A percentile compares a stretch with the other conserved stretches of the same genome.
phyloP scores from a whole-genome alignment of 1,140 invertebrate genomes.

The Lasioglossum albipes region DNA sequence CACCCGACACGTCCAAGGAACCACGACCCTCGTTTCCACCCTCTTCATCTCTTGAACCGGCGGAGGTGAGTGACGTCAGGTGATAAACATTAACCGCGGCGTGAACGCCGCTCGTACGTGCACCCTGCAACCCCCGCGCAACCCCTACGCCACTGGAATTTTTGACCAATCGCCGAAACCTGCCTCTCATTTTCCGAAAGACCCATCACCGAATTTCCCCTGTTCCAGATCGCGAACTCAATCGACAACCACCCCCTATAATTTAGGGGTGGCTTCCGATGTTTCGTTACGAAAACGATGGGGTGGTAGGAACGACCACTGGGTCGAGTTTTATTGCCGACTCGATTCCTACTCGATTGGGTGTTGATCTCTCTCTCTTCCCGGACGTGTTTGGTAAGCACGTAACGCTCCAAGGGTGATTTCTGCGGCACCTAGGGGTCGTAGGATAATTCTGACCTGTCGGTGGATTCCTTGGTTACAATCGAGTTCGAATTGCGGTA shows the following conservation, averaged over 20 bases:
- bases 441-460: too few relatives aligned
- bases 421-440: neutral
- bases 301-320: neutral
- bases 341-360: neutral
- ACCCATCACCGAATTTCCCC: neutral
- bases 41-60: neutral
- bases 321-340: neutral
- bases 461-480: neutral
- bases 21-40: constrained; percentile 25
- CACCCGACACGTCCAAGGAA: constrained; percentile 55
- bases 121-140: neutral
- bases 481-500: neutral
- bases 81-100: constrained; percentile 67
- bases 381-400: neutral
- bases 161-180: constrained; percentile 2
- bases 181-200: neutral
- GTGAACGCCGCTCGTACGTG: constrained; percentile 32
- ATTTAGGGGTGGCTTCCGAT: neutral
- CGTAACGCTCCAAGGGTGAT: neutral
- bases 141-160: neutral
- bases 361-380: neutral
- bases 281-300: neutral
- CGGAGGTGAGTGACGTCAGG: constrained; percentile 64
- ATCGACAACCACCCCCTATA: neutral
- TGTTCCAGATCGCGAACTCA: neutral